Conservation (phyloP, 2,113 vertebrate species). For the Ictalurus punctatus region DNA sequence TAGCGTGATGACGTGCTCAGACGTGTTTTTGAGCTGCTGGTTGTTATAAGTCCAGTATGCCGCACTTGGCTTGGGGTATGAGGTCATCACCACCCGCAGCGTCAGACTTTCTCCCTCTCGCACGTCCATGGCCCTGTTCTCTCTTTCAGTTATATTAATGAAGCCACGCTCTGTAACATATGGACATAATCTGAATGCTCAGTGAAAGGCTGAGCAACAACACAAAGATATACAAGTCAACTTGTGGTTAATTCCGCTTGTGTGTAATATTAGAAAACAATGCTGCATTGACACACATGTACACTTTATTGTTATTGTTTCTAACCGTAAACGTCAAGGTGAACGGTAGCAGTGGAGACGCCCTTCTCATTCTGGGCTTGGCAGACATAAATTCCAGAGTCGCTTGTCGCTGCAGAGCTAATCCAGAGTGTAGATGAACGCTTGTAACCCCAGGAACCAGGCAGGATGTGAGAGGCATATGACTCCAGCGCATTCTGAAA, state of each 20-base stretch:
- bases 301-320: background rate
- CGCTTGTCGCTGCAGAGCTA: conserved; percentile 76
- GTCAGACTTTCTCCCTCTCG: conserved; percentile 88
- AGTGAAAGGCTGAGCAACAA: background rate
- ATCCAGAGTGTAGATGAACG: conserved; percentile 71
- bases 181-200: background rate
- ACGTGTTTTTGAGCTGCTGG: conserved; percentile 81
- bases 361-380: conserved; percentile 83
- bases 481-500: conserved; percentile 57
- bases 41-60: conserved; percentile 84
- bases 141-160: conserved; percentile 75
- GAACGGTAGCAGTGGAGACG: conserved; percentile 71
- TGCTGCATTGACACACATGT: background rate
- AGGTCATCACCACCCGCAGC: conserved; percentile 81
- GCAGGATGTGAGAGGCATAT: conserved; percentile 64
- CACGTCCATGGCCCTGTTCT: conserved; percentile 78
- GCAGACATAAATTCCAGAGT: conserved; percentile 87
- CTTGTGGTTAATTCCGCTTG: background rate
- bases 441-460: conserved; percentile 62
- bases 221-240: background rate
- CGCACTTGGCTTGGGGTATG: conserved; percentile 81
- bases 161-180: conserved; percentile 82
- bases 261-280: conserved; percentile 1
- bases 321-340: conserved; percentile 86
- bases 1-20: conserved; percentile 83